These are phyloP conservation scores for Lottia scabra DNA, from an alignment of 2,888 invertebrate genomes.

Conservation along the genomic window DNA sequence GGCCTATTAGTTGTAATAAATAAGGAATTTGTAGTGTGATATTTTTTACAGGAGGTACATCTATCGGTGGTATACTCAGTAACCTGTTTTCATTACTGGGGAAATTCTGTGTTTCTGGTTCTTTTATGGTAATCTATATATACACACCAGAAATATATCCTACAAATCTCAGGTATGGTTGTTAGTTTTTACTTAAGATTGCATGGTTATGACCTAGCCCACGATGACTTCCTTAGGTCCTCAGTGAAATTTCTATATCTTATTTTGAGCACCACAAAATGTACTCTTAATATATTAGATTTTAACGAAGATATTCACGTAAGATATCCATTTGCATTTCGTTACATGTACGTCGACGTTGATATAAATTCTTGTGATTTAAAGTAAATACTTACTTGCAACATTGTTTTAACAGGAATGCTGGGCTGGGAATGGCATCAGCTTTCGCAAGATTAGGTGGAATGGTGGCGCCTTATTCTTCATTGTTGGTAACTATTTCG, in stretches of 20 bases:
- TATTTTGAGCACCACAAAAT: no score
- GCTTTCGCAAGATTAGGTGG: constrained; percentile 39
- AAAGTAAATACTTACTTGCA: no score
- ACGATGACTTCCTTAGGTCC: no score
- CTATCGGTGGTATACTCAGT: constrained; percentile 20
- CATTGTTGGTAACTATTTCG: constrained; percentile 33
- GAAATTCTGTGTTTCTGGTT: constrained; percentile 48
- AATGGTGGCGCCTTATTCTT: constrained; percentile 42
- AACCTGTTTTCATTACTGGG: constrained; percentile 44
- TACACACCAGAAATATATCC: constrained; percentile 56
- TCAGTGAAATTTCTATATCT: no score
- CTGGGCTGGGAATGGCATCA: constrained; percentile 44
- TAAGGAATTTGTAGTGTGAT: no score
- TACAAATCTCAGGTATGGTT: constrained; percentile 48
- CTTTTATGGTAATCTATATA: constrained; percentile 46
- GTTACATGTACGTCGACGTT: no score
- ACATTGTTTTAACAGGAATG: constrained; percentile 33
- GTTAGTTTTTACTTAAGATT: neutral
- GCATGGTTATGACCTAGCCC: no score
- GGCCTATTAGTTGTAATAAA: no score
- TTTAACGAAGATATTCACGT: no score
- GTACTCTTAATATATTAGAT: no score
- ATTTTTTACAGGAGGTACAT: constrained; percentile 26
- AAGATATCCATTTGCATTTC: no score
- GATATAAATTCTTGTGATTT: no score